Conservation (phyloP, 2,888 invertebrate genomes). For the Dasysyrphus albostriatus region DNA sequence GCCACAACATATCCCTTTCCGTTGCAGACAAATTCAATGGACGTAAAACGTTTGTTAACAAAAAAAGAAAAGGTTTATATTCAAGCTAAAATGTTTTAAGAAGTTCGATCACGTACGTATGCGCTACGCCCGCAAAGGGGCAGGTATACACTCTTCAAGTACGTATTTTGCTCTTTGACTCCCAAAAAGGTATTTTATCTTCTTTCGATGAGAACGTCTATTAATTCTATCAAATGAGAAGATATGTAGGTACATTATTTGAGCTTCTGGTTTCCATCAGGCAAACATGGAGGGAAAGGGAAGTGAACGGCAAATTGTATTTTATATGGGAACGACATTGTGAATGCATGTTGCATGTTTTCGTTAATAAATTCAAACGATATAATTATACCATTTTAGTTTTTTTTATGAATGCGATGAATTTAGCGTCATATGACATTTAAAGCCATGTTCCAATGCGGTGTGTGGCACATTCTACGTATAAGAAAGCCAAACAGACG, state of each 20-base stretch:
- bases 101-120: constrained; percentile 63
- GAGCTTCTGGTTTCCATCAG: no score
- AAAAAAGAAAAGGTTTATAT: constrained; percentile 15
- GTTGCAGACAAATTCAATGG: constrained; percentile 49
- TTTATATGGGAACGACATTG: constrained; percentile 23
- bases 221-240: constrained; percentile 40
- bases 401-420: constrained; percentile 41
- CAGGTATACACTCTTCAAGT: constrained; percentile 46
- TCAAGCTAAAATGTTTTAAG: constrained; percentile 34
- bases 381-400: constrained; percentile 63
- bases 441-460: constrained; percentile 29
- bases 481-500: neutral
- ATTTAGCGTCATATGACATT: constrained; percentile 63
- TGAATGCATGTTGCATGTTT: constrained; percentile 62
- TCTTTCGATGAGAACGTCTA: constrained; percentile 47
- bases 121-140: constrained; percentile 34
- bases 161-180: constrained; percentile 14
- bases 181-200: constrained; percentile 33
- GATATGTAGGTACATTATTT: neutral
- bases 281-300: no score
- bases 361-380: constrained; percentile 35
- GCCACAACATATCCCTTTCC: constrained; percentile 54
- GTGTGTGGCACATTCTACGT: neutral
- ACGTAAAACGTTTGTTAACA: constrained; percentile 43
- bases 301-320: neutral